A percentile compares a stretch with the other conserved stretches of the same genome.
phyloP scores from a whole-genome alignment of 2,888 invertebrate species.

The Catocala sponsa region DNA sequence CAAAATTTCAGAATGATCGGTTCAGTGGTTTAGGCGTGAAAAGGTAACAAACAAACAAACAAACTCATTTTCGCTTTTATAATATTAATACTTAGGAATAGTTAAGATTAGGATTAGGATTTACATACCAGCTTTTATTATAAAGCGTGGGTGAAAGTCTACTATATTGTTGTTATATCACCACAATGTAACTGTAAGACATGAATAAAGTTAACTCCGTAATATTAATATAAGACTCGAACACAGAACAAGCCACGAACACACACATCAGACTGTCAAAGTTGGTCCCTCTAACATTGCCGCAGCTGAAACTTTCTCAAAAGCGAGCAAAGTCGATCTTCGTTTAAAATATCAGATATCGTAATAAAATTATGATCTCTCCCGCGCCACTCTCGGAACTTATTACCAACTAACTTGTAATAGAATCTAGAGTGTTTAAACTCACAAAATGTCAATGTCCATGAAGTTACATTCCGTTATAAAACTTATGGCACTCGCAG shows the following conservation, averaged over 20 bases:
- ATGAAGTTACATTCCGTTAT: constrained; percentile 58
- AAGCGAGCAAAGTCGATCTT: constrained; percentile 24
- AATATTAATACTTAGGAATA: too few species aligned
- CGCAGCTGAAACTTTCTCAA: constrained; percentile 32
- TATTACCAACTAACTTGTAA: constrained; percentile 53
- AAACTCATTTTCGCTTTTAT: too few species aligned
- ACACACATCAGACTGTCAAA: constrained; percentile 6
- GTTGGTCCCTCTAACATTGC: constrained; percentile 24
- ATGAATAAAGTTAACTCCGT: too few species aligned
- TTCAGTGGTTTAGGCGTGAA: too few species aligned
- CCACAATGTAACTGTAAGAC: too few species aligned
- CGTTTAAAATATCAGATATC: constrained; percentile 46
- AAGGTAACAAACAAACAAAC: too few species aligned
- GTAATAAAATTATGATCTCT: constrained; percentile 38
- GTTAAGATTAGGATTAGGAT: too few species aligned
- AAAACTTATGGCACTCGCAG: constrained; percentile 64
- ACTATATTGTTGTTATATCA: too few species aligned
- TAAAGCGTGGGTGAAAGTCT: too few species aligned
- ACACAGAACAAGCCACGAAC: neutral
- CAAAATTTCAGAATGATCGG: too few species aligned
- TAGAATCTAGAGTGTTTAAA: constrained; percentile 60
- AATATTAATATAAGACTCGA: neutral
- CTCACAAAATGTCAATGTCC: constrained; percentile 65
- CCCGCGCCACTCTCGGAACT: constrained; percentile 33
- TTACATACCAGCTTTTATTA: too few species aligned